Evolutionary conservation across 1,140 invertebrate genomes (phyloP), one percentile per base, ranked within the genome.

Genomic region (Anastatus disparis): DNA sequence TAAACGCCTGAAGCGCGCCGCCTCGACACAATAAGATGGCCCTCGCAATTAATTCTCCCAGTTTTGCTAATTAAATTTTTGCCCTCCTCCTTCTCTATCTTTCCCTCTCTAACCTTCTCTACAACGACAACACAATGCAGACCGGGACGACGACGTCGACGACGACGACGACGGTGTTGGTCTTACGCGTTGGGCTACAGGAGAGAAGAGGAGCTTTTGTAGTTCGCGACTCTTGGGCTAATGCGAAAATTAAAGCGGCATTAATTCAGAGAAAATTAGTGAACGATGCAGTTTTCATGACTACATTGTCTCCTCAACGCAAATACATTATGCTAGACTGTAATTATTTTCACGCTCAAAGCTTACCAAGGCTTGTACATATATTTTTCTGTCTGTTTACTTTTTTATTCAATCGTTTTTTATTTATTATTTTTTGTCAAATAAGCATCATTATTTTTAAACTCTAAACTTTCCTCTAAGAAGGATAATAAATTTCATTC

Each of bases 31-130:
- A 83, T 83, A 82, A 84, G 77, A 82, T 79, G 77, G 76, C 76
- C 76, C 76, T 74, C 66, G 78, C 81, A 83, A 85, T 85, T 84
- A 83, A 83, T 85, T 84, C 79, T 79, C 78, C 75, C 63, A 76
- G 78, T 78, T 79, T 76, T 79, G 78, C 82, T 85, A 84, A 85
- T 84, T 84, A 84, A 84, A 84, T 83, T 83, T 84, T 84, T 83
- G 75, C 76, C 72, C 75, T 77, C 59, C 70, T 70, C 48, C 73
- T 67, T 29, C 55, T 24, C 58, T 27, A n/a, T n/a, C 62, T 74
- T 59, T 65, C 74, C 65, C 66, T 55, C 73, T 58, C 75, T 64
- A n/a, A n/a, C 48, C 35, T 58, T 58, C 61, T 31, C 27, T 29
- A 17, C 55, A 7, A 17, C 31, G 17, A 50, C 35, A 20, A 20